Percentiles rank a stretch among this genome's conserved stretches.
phyloP scores from a whole-genome alignment of 1,140 invertebrate genomes.

The Pemphigus obesinymphae region DNA sequence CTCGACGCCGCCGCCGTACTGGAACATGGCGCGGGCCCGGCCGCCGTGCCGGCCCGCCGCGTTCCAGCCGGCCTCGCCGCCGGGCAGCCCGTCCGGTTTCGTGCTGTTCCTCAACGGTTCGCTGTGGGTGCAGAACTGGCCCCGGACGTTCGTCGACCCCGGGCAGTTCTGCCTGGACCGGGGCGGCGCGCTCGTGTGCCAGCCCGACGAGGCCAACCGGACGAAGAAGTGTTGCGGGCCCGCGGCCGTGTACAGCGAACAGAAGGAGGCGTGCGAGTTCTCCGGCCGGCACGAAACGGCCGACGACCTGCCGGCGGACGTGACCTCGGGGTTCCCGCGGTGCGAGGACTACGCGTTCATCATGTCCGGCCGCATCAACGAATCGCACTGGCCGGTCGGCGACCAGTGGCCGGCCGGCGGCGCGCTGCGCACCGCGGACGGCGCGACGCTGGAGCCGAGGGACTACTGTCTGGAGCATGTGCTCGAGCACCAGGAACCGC shows the following conservation, averaged over 20 bases:
- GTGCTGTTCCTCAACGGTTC: constrained; percentile 58
- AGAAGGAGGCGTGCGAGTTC: constrained; percentile 52
- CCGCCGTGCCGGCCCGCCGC: not conserved
- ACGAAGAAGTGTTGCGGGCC: constrained; percentile 59
- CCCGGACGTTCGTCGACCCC: constrained; percentile 47
- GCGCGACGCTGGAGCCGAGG: constrained; percentile 51
- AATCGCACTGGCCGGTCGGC: constrained; percentile 48
- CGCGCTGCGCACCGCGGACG: constrained; percentile 52
- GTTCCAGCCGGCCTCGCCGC: constrained; percentile 42
- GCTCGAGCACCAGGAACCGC: constrained; percentile 52
- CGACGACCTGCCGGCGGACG: constrained; percentile 16
- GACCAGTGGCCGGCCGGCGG: constrained; percentile 52
- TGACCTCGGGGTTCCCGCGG: constrained; percentile 53
- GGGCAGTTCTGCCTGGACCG: constrained; percentile 55
- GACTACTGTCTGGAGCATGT: constrained; percentile 62
- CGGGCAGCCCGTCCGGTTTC: constrained; percentile 46
- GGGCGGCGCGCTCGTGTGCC: constrained; percentile 28
- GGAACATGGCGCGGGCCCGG: not conserved
- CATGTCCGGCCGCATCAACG: constrained; percentile 54
- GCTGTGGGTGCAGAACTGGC: constrained; percentile 52
- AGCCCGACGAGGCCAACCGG: constrained; percentile 44
- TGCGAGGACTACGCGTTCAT: constrained; percentile 51
- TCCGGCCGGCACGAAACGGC: constrained; percentile 47
- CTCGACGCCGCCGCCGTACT: constrained; percentile 54
- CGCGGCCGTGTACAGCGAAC: constrained; percentile 56